Evolutionary conservation across 2,797 vertebrate genomes (phyloP), one percentile per base, ranked within the genome.

Genomic region (Taenioides sp.): DNA sequence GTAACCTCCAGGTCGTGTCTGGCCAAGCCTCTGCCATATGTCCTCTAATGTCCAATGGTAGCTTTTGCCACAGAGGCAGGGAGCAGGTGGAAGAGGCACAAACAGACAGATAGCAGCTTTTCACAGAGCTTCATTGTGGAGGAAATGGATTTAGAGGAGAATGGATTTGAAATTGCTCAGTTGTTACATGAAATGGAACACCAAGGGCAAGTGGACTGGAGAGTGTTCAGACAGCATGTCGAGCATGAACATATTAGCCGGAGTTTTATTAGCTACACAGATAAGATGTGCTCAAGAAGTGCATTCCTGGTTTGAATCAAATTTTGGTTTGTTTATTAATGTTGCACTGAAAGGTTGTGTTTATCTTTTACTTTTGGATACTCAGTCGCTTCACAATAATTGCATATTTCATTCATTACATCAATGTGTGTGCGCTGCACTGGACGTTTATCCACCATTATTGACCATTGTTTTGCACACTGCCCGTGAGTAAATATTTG

Each of bases 1-100:
- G 34, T 66, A 68, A 58, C 59, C 75, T 62, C 20, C 2, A 67
- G 65, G 75, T 65, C 73, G 59, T 77, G 73, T 73, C 77, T 67
- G 23, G 69, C 79, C 67, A 64, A 81, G 80, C 75, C 65, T 50
- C 68, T 49, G 65, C 81, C 85, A 84, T 82, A 82, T 88, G 84
- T 75, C 74, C 66, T 43, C 54, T 68, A 73, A 60, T 79, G 63
- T 70, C 72, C 71, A 67, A 49, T 60, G n/a, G 72, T 49, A 70
- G 65, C 69, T 37, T 66, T 78, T 68, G 68, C 75, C 73, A 47
- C 64, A 10, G 64, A 62, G 37, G 75, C 54, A 4, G 64, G 27
- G 23, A 49, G 69, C 74, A 71, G 67, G 67, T 67, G 67, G 71
- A 68, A 60, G 63, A 40, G n/a, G 72, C 66, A 43, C 67, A 58